Evolutionary conservation across 2,888 invertebrate species (phyloP), one percentile per base, ranked within the genome.

Genomic region (Coecobrya sp.): DNA sequence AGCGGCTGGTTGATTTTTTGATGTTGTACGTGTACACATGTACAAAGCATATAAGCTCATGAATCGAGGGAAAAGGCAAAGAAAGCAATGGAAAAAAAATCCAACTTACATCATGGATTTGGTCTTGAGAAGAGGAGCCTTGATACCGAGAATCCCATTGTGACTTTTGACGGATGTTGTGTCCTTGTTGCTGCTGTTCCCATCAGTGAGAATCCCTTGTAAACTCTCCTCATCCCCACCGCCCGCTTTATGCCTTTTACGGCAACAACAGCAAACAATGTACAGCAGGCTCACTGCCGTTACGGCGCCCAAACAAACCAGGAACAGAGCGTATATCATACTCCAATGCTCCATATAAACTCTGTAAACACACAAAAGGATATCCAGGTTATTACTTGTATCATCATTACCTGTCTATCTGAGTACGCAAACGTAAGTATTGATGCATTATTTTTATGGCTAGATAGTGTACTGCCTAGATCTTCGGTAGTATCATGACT

Each of bases 141-240:
- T 95, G 68, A 95, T 92, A 86, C 93, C 93, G 52, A 95, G 93
- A 70, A 94, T 93, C 79, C 95, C 95, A 86, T 95, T 95, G 92
- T 94, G 95, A 91, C 93, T 94, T 92, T 95, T 95, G 93, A 95
- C 93, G 65, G 94, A 94, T 81, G 93, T 93, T 25, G 93, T 93
- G 90, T 95, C 94, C 93, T 94, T 94, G 70, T 79, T 73, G 91
- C 94, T 94, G 88, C 94, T 94, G 73, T 93, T 94, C 73, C 95
- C 95, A 90, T 95, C 95, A 45, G 86, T 94, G n/a, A 95, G 94
- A 49, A 95, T 95, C 76, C 94, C 95, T 92, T 95, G 95, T 70
- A 95, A 94, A 91, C 94, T 94, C 81, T 95, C 95, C 79, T 95
- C 95, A 91, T 95, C 95, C 52, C 93, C 94, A 19, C 94, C 95